Evolutionary conservation across 2,113 vertebrate genomes (phyloP).

Genomic region (Tamias sibiricus): DNA sequence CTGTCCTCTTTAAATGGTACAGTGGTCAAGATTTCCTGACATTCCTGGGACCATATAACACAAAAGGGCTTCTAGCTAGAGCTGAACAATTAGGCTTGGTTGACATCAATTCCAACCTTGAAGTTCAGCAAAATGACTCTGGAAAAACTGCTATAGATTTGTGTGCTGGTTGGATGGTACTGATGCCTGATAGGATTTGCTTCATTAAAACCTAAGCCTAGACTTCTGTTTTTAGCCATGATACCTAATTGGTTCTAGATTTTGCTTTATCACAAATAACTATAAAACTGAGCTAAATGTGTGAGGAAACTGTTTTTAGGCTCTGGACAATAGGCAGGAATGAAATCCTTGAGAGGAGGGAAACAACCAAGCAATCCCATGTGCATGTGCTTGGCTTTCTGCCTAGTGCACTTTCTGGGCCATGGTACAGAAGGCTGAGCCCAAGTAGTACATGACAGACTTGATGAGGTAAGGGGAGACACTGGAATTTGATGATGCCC

Average conservation of each 20-base stretch:
- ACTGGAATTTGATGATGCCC: neutral
- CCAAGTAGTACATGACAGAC: neutral
- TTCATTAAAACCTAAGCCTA: conserved; percentile 21
- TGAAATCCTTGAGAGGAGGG: neutral
- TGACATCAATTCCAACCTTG: neutral
- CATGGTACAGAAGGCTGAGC: neutral
- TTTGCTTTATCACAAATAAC: neutral
- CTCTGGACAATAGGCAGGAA: neutral
- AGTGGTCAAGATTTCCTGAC: conserved; percentile 42
- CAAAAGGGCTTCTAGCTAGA: neutral
- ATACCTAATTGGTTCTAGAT: neutral
- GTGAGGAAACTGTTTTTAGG: neutral
- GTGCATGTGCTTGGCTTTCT: neutral
- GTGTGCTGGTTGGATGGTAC: neutral
- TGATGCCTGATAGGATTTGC: neutral
- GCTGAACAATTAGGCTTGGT: neutral
- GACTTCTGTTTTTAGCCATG: neutral
- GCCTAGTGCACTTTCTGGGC: neutral
- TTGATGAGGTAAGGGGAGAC: neutral
- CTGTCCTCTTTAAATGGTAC: conserved; percentile 29
- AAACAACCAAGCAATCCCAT: neutral
- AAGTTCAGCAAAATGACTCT: neutral
- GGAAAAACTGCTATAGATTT: neutral
- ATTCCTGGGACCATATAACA: neutral
- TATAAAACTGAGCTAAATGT: neutral